Evolutionary conservation across 30 jellyfish, hydroid and myxozoan species (phyloP).

Genomic region (Aurelia sp.): DNA sequence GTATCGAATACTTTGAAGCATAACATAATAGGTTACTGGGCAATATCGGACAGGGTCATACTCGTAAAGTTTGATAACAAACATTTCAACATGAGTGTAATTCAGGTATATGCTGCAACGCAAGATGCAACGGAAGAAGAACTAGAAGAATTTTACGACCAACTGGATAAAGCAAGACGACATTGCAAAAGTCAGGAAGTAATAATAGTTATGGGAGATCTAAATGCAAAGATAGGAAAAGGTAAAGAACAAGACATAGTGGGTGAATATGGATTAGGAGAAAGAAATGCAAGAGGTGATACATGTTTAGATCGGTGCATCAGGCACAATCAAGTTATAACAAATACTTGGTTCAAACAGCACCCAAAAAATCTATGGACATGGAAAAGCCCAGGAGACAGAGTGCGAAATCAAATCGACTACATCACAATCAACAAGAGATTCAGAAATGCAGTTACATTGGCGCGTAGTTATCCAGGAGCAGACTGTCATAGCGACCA

Average conservation of each 20-base stretch:
- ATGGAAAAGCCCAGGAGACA: slow-evolving; percentile 20
- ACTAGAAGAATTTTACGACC: neutral
- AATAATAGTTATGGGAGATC: slow-evolving; percentile 18
- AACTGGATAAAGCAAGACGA: neutral
- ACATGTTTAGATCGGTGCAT: neutral
- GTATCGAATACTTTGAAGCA: too few species aligned
- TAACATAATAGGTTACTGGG: too few species aligned
- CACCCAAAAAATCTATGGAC: neutral
- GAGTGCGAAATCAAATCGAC: slow-evolving; percentile 25
- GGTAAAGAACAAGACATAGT: neutral
- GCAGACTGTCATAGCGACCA: slow-evolving; percentile 9
- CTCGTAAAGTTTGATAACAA: neutral
- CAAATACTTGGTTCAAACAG: neutral
- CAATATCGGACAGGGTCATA: neutral
- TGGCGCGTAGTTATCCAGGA: slow-evolving; percentile 22
- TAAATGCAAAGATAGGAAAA: slow-evolving; percentile 23
- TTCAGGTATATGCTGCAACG: neutral
- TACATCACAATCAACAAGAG: slow-evolving; percentile 18
- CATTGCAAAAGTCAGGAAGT: slow-evolving; percentile 7
- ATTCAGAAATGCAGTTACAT: slow-evolving; percentile 3
- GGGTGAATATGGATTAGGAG: slow-evolving; percentile 14
- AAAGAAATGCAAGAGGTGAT: slow-evolving; percentile 14
- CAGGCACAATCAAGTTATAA: neutral
- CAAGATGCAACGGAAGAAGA: neutral
- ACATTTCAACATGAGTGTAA: neutral